Conservation (phyloP, 2,797 vertebrate species). For the Tiaroga cobitis region DNA sequence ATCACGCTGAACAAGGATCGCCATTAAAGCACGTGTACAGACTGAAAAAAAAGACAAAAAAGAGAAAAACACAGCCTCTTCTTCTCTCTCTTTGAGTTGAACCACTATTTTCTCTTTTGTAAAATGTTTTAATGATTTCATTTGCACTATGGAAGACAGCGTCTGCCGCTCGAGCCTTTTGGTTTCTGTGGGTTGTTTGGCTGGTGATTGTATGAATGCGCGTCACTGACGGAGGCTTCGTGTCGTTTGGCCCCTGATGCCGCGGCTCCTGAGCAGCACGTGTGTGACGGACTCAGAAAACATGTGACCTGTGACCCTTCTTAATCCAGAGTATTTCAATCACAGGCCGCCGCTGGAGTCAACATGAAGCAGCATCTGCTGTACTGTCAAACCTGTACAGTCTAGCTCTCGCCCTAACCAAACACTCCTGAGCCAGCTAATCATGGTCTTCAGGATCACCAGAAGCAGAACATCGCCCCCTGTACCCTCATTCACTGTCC, state of each 20-base stretch:
- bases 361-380: not conserved
- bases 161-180: slow-evolving; percentile 67
- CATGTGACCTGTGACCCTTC: not conserved
- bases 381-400: not conserved
- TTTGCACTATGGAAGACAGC: slow-evolving; percentile 81
- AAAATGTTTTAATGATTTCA: slow-evolving; percentile 76
- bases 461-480: no score
- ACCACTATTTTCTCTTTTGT: slow-evolving; percentile 75
- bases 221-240: slow-evolving; percentile 79
- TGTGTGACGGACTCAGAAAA: not conserved
- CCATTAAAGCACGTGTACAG: slow-evolving; percentile 55
- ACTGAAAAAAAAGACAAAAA: slow-evolving; percentile 45
- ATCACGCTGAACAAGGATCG: slow-evolving; percentile 59
- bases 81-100: slow-evolving; percentile 65
- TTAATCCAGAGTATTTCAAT: not conserved
- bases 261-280: slow-evolving; percentile 60
- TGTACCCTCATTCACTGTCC: no score
- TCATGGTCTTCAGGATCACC: not conserved
- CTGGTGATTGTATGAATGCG: slow-evolving; percentile 75
- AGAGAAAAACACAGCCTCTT: slow-evolving; percentile 64
- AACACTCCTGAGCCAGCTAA: not conserved
- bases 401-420: not conserved
- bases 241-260: slow-evolving; percentile 66
- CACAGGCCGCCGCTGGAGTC: not conserved
- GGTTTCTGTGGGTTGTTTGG: slow-evolving; percentile 69